Base-by-base conservation (phyloP, 2,888 invertebrate genomes). In the Nymphalis urticae region DNA sequence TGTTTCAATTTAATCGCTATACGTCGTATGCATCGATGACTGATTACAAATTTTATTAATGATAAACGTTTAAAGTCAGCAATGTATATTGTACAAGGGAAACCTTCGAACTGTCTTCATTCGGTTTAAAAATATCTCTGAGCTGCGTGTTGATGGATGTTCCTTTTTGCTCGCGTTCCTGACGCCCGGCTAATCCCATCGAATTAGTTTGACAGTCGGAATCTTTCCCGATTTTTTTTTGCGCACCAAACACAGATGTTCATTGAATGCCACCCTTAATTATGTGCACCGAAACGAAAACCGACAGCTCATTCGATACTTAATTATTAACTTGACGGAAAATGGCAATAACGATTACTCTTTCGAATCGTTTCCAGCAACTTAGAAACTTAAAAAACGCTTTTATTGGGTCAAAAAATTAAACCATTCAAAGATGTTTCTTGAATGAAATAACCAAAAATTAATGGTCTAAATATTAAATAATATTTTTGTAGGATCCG, bases 121-220 rank as follows among this genome's bases (percentile, higher is more conserved):
- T 61, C 60, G 48, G 64, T 70, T 77, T 81, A 82, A 83, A 85
- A 85, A 85, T 85, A 85, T 79, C 80, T 70, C 75, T 75, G 61
- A 63, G 72, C 73, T 75, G 78, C 79, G 81, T 80, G 70, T 72
- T 92, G 90, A 91, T 90, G 84, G 87, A 92, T 92, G 86, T 77
- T 74, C 70, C 82, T 90, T 92, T 91, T 92, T 91, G 88, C 85
- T 85, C 87, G 87, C 86, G 85, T 85, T 82, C 85, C 83, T 82
- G 78, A 77, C 73, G 72, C 68, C 73, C 76, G 74, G 79, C 83
- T 88, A 87, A 90, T 87, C 87, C 87, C 82, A 76, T 78, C 80
- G 89, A 86, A 88, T 91, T 89, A 90, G 84, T 87, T 87, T 87
- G 91, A 90, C 92, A 90, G 87, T 75, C 82, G 87, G 87, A 83